Base-by-base conservation (phyloP, 2,797 vertebrate genomes). In the Coranthus polyacanthus region DNA sequence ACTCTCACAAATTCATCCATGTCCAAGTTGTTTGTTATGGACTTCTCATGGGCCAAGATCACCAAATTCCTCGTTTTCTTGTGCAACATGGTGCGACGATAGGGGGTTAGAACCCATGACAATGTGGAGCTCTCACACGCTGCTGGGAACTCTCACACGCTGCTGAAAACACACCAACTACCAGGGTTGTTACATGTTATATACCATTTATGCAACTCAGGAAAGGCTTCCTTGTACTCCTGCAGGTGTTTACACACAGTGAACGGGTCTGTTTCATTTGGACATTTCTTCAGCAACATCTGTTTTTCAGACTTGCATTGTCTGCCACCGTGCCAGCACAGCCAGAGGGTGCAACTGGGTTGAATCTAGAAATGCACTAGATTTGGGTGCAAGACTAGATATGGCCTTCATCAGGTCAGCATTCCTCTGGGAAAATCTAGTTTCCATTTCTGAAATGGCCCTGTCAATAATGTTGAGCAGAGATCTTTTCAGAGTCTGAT, bases 101-200 rank as follows among this genome's bases (percentile, higher is more conserved):
- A 63, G 1, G 55, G 29, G 12, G 24, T 73, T 26, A 72, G 59
- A 6, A 75, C 15, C 0, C 10, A 11, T 38, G 50, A 39, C 42
- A 67, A 3, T 15, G 57, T 53, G 32, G 36, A 79, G 49, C 70
- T 65, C 26, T 81, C 57, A 65, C 56, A 60, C 20, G 46, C n/a
- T 54, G 37, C 42, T 51, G 71, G 18, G 54, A 72, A 47, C 43
- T 65, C 26, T 81, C 57, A 65, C 56, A 60, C 20, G 46, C n/a
- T 54, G 37, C 42, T 51, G 38, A 67, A 38, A 58, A 78, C 16
- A 62, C 20, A 17, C 52, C 56, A 52, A 60, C 64, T 10, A 72
- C 71, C 12, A 56, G 38, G 13, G 38, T 44, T 53, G 43, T 76
- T 50, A 29, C 29, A 50, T 53, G 43, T 76, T 50, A 29, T 20